These are phyloP conservation scores for Trissolcus japonicus DNA, from an alignment of 2,888 invertebrate genomes.

Conservation along the genomic window DNA sequence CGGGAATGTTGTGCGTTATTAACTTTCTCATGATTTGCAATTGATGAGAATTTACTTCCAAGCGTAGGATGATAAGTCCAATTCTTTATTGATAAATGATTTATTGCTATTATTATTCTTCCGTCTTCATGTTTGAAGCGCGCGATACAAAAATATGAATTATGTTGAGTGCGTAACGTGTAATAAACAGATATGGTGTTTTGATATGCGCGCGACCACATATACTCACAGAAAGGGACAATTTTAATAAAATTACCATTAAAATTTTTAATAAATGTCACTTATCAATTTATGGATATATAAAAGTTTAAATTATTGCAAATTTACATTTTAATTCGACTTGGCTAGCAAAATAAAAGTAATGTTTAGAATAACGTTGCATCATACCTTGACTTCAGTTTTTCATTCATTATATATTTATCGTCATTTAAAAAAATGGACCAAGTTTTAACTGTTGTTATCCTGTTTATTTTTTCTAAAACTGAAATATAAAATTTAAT, in stretches of 20 bases:
- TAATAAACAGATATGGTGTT: constrained; percentile 27
- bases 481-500: too few relatives aligned
- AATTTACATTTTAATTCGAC: too few relatives aligned
- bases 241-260: constrained; percentile 25
- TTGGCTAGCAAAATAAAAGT: too few relatives aligned
- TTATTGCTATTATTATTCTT: constrained; percentile 42
- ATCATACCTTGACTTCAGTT: too few relatives aligned
- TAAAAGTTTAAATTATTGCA: too few relatives aligned
- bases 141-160: constrained; percentile 27
- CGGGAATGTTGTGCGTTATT: constrained; percentile 41
- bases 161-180: constrained; percentile 21
- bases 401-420: too few relatives aligned
- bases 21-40: constrained; percentile 53
- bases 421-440: too few relatives aligned
- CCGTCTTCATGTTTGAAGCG: constrained; percentile 32
- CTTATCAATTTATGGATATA: too few relatives aligned
- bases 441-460: too few relatives aligned
- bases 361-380: too few relatives aligned
- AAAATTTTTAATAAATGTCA: too few relatives aligned
- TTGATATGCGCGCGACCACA: constrained; percentile 8
- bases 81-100: constrained; percentile 53
- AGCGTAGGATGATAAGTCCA: constrained; percentile 50
- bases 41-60: constrained; percentile 49
- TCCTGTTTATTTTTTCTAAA: too few relatives aligned
- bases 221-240: constrained; percentile 27